These are phyloP conservation scores for Sminthopsis crassicaudata DNA, from an alignment of 2,113 vertebrate species.

Conservation along the genomic window DNA sequence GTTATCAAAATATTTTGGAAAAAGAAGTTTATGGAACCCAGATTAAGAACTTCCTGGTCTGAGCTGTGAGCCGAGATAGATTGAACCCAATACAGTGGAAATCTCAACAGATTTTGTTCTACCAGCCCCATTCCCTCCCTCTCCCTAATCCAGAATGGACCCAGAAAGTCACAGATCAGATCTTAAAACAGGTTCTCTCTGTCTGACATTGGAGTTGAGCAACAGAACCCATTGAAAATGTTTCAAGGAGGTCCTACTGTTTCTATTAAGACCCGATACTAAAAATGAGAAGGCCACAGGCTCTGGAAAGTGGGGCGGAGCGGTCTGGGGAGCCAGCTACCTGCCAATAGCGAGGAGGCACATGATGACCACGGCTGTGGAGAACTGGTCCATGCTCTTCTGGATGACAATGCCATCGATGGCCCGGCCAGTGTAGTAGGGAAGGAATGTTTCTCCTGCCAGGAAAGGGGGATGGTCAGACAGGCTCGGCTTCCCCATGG, in stretches of 20 bases:
- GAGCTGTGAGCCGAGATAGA: not conserved
- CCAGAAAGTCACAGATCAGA: not conserved
- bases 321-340: constrained; percentile 78
- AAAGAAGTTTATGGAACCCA: not conserved
- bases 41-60: not conserved
- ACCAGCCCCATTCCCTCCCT: not conserved
- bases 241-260: not conserved
- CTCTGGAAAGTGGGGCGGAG: fast-evolving
- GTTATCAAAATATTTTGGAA: not conserved
- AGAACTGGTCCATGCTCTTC: constrained; percentile 93
- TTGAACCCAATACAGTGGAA: not conserved
- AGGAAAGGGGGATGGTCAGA: constrained; percentile 5
- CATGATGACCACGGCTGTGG: constrained; percentile 86
- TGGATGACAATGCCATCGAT: constrained; percentile 94
- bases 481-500: not conserved
- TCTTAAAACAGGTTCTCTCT: not conserved
- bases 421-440: constrained; percentile 92
- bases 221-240: not conserved
- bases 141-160: not conserved
- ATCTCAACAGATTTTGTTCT: not conserved
- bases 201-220: not conserved
- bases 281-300: not conserved
- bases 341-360: constrained; percentile 89
- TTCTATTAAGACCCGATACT: not conserved
- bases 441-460: constrained; percentile 94